phyloP scores from a whole-genome alignment of 2,113 vertebrate genomes.

The Stomatorhinus ivindoensis region DNA sequence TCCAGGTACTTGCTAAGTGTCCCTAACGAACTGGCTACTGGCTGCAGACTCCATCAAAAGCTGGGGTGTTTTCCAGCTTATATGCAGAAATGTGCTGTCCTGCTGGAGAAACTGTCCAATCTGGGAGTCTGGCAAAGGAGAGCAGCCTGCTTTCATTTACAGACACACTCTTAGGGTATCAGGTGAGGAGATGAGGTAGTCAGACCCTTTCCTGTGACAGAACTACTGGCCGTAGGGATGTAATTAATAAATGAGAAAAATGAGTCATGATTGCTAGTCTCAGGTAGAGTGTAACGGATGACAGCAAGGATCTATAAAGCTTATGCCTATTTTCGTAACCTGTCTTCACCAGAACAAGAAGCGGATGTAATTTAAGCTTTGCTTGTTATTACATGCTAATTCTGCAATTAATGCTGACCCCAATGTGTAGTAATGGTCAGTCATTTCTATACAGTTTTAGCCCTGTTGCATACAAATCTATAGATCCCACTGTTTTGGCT shows the following conservation, averaged over 20 bases:
- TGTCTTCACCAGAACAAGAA: background rate
- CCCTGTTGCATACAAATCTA: background rate
- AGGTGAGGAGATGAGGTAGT: background rate
- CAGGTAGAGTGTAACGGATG: background rate
- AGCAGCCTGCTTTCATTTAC: background rate
- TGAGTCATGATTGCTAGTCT: background rate
- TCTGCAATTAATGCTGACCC: background rate
- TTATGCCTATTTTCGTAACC: background rate
- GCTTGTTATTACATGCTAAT: background rate
- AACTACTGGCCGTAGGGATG: background rate
- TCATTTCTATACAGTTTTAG: background rate
- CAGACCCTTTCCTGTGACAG: background rate
- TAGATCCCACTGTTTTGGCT: background rate
- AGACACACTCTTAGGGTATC: background rate
- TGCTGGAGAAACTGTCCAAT: background rate
- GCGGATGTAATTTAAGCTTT: background rate
- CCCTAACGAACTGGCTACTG: background rate
- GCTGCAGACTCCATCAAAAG: background rate
- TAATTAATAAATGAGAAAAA: background rate
- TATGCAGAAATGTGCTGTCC: background rate
- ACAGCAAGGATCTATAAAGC: background rate
- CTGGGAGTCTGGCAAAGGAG: background rate
- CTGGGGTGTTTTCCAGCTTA: background rate
- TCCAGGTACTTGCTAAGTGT: background rate
- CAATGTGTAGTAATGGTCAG: background rate